Percentiles rank a stretch among this genome's conserved stretches.
Evolutionary conservation across 2,888 invertebrate species (phyloP).

Genomic region (Siphlonurus alternatus): DNA sequence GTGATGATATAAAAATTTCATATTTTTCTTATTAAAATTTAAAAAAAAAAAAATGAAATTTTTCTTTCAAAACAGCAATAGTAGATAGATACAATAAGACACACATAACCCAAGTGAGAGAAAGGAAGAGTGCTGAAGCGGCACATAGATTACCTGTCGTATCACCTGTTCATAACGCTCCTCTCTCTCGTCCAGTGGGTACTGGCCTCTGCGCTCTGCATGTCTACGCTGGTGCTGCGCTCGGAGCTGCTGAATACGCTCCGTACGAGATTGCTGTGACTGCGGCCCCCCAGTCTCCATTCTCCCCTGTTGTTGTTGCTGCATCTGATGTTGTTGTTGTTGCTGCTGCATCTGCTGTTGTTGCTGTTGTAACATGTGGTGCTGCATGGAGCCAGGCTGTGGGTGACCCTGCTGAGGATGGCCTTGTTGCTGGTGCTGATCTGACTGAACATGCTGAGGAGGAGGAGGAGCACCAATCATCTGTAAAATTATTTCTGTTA

Average conservation of each 20-base stretch:
- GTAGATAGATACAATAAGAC: too few relatives aligned
- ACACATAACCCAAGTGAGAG: neutral
- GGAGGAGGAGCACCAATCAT: neutral
- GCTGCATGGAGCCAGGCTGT: too few relatives aligned
- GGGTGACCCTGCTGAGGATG: conserved; percentile 3
- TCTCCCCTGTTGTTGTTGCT: conserved; percentile 19
- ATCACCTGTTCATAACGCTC: conserved; percentile 29
- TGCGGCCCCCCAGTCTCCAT: neutral
- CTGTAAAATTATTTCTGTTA: too few relatives aligned
- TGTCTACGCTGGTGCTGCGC: conserved; percentile 37
- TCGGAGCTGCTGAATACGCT: conserved; percentile 32
- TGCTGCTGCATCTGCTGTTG: conserved; percentile 22
- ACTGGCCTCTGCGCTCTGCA: conserved; percentile 37
- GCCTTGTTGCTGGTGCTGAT: neutral
- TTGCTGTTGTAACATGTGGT: conserved; percentile 28
- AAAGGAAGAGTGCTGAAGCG: neutral
- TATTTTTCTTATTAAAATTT: too few relatives aligned
- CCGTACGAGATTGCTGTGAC: conserved; percentile 19
- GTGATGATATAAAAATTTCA: too few relatives aligned
- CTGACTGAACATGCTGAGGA: neutral
- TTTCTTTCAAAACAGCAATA: too few relatives aligned
- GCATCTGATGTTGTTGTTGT: conserved; percentile 24
- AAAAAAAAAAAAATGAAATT: too few relatives aligned
- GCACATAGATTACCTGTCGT: conserved; percentile 21
- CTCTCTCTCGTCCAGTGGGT: conserved; percentile 36